Base-by-base conservation (phyloP, 2,797 vertebrate species). In the Tragopan temminckii region DNA sequence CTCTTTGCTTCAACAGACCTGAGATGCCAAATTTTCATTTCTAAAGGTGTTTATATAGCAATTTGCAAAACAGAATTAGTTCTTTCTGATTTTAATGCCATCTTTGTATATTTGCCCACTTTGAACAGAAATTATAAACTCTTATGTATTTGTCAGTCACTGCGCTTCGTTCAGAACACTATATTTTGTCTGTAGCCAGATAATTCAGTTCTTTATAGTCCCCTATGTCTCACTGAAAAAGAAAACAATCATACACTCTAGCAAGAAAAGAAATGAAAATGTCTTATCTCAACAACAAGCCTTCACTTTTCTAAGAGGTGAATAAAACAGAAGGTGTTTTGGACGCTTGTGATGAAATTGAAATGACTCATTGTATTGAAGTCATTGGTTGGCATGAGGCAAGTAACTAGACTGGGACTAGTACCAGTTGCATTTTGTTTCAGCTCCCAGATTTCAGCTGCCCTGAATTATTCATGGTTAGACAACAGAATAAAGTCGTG, bases 271-370 rank as follows among this genome's bases (percentile, higher is more conserved):
- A 80, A 88, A 59, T 6, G 19, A 53, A 77, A 80, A 87, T 20
- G 19, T 71, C 55, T 88, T 52, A 83, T n/a, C 24, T 42, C 25
- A 72, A 59, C 7, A 69, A 90, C 71, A 80, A 76, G 17, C 5
- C 59, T 66, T 83, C 38, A 57, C 5, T 96, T 83, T 93, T 79
- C 67, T 31, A 70, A 89, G 66, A 80, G 33, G 21, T 62, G 72
- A 75, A 2, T 77, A 80, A 53, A 93, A 83, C 17, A 92, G 81
- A 89, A 95, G 90, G 84, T 95, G 84, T 75, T 95, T 87, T 14
- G 33, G 46, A 92, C 42, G 69, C 33, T 94, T 50, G 57, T 50
- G n/a, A 74, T 87, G 79, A 42, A 90, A 89, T 46, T 80, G 68
- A 90, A 93, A 64, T 92, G 64, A 91, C 43, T 88, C 66, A 78